Percentiles rank a stretch among this genome's conserved stretches.
Evolutionary conservation across 2,113 vertebrate species (phyloP).

Genomic region (Osmerus mordax): DNA sequence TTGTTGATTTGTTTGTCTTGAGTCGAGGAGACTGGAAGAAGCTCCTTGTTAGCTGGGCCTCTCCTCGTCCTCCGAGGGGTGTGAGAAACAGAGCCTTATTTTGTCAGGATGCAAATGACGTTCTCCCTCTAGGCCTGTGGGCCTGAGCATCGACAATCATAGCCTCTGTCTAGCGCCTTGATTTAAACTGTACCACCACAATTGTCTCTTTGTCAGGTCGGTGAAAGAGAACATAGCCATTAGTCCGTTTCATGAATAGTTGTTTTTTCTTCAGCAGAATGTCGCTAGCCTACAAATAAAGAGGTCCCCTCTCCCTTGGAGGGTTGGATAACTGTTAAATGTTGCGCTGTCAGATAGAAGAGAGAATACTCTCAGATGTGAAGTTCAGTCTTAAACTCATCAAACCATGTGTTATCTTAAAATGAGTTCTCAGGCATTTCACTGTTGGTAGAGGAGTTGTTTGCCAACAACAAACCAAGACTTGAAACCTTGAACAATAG

Average conservation of each 20-base stretch:
- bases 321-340: too few relatives aligned
- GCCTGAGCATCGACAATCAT: conserved; percentile 9
- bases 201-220: conserved; percentile 23
- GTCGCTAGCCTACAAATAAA: too few relatives aligned
- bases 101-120: conserved; percentile 14
- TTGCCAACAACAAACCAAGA: too few relatives aligned
- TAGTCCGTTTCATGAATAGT: not conserved
- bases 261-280: not conserved
- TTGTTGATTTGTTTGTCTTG: not conserved
- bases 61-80: not conserved
- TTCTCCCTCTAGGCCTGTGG: conserved; percentile 1
- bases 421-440: too few relatives aligned
- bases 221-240: not conserved
- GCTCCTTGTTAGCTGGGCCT: not conserved
- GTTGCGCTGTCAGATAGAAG: too few relatives aligned
- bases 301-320: too few relatives aligned
- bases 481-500: too few relatives aligned
- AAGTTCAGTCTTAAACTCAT: too few relatives aligned
- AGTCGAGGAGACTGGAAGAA: not conserved
- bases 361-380: too few relatives aligned
- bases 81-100: not conserved
- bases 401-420: too few relatives aligned
- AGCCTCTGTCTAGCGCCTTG: conserved; percentile 13
- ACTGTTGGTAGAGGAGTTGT: too few relatives aligned
- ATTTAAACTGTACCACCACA: not conserved